Evolutionary conservation across 2,113 vertebrate genomes (phyloP), one percentile per base, ranked within the genome.

Genomic region (Dipodomys merriami): DNA sequence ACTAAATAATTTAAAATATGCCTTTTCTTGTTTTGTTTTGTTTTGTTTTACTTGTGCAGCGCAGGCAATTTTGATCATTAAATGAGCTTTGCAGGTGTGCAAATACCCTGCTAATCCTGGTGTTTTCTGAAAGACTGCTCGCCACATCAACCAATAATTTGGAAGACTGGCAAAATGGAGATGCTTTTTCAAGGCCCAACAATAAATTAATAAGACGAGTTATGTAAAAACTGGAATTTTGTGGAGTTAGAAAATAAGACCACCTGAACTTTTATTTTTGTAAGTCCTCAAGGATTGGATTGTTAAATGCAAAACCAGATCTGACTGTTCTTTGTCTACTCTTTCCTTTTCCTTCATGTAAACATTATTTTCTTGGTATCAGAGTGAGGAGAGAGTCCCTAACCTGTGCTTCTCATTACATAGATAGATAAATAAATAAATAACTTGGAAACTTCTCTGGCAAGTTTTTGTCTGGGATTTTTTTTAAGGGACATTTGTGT

Each of bases 11-110:
- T 94, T 96, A 81, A 97, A 97, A 97, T 97, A 98, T 96, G 96
- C 96, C 95, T 97, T 93, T 97, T 97, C 35, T 39, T 39, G 39
- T 39, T 39, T 97, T 96, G 53, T 57, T 57, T 57, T 57, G 53
- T 57, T 98, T 97, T 98, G 97, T 97, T 90, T 97, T 95, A 96
- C 97, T 98, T 97, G 95, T 97, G 94, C 91, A 97, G 97, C 93
- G 95, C 97, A 98, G 97, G 91, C 96, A 96, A 97, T 98, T 98
- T 97, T 73, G 96, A 95, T 97, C 82, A 7, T 97, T 97, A 97
- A 98, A 98, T 97, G 95, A 97, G 96, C 96, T 98, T 98, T 98
- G 97, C 98, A 98, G 98, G 97, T 98, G 98, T 98, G 97, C 98
- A 98, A 98, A 98, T 97, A 96, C 93, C 13, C 95, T 96, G 79